A percentile compares a stretch with the other conserved stretches of the same genome.
Conservation (phyloP, 2,113 vertebrate genomes). For the Gymnogyps californianus region DNA sequence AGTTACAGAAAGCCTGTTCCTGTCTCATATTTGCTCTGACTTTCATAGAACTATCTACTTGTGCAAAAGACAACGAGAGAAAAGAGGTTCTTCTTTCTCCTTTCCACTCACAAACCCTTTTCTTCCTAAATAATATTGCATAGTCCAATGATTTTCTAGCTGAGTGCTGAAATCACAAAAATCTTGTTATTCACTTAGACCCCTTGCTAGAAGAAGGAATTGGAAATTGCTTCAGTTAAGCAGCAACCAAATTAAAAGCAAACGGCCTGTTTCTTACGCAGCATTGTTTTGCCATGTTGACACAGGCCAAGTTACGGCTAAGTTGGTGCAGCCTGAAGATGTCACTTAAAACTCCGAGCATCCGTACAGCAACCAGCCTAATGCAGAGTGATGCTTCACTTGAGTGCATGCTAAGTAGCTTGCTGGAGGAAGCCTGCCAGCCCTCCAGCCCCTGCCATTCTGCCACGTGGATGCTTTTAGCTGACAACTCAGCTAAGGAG, state of each 20-base stretch:
- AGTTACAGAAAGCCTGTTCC: neutral
- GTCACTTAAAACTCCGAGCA: neutral
- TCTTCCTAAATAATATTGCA: neutral
- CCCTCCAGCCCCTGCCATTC: neutral
- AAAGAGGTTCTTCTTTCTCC: neutral
- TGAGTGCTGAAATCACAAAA: neutral
- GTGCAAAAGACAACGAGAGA: neutral
- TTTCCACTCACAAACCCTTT: neutral
- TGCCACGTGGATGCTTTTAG: neutral
- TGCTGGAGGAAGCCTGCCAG: neutral
- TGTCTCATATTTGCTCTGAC: neutral
- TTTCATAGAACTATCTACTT: neutral
- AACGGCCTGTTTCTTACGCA: neutral
- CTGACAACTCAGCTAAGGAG: neutral
- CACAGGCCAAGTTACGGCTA: neutral
- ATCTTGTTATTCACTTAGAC: neutral
- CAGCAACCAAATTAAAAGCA: neutral
- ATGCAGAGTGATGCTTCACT: neutral
- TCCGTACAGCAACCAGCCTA: fast-evolving
- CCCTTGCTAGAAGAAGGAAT: neutral
- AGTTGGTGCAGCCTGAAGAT: neutral
- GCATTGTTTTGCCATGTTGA: fast-evolving
- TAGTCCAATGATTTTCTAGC: neutral
- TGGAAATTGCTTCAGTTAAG: neutral
- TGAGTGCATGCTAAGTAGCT: neutral